Base-by-base conservation (phyloP, 92 coral and sea anemone genomes). In the Anthopleura xanthogrammica region DNA sequence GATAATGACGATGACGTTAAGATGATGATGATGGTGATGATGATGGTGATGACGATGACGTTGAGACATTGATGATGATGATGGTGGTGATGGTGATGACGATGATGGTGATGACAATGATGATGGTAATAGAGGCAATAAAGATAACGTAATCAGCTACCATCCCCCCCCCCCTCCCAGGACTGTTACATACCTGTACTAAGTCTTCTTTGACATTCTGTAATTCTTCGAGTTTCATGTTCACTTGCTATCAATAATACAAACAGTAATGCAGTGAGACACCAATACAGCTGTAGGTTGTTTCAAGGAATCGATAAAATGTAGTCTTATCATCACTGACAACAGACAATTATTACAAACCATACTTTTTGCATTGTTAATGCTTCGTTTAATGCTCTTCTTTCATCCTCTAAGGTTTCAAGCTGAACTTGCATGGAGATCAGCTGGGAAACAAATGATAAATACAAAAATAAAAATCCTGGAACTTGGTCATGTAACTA, bases 201-300 rank as follows among this genome's bases (percentile, higher is more conserved):
- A 73, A 56, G 68, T 95, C 98, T 82, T 92, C 94, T 77, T 89
- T 94, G 29, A 86, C 93, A 56, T 90, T 92, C 52, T 88, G 95
- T 74, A 92, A 83, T 76, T 96, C 97, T 80, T 94, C 96, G 29
- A 94, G 93, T 79, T 89, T 95, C 64, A 82, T 90, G 82, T 92
- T 89, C 50, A 86, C 86, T 96, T 94, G 94, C 99, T 96, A 60
- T 41, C 76, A 90, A 71, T 6, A 72, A 6, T 43, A 76, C 5
- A 76, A 62, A n/a, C 39, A 68, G 36, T 24, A 62, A 62, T 22
- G 22, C 65, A 14, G 65, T 60, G 17, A 60, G 65, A 19, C 20
- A 9, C 22, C 0, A 29, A 29, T 29, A 29, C 36, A 29, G 36
- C 36, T 29, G 65, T 60, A 5, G 11, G 54, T 50, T 50, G 54